phyloP scores from a whole-genome alignment of 1,140 invertebrate genomes.

The Trichonephila clavata region DNA sequence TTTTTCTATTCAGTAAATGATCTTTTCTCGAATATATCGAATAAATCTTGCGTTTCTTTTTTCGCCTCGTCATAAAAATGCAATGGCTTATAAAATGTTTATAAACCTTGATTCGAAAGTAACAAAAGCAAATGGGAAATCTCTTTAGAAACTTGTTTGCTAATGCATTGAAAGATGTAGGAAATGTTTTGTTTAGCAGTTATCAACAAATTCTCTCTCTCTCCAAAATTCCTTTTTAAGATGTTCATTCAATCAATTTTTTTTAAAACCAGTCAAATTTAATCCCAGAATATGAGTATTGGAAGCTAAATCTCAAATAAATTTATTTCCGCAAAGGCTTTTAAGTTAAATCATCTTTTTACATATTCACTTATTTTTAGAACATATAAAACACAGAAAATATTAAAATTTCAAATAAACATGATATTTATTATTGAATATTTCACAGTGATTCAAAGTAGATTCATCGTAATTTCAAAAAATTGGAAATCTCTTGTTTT shows the following conservation, averaged over 20 bases:
- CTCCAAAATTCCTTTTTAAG: not conserved
- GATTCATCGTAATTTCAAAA: too few relatives aligned
- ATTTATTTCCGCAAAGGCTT: not conserved
- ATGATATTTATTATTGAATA: too few relatives aligned
- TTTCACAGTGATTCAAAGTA: too few relatives aligned
- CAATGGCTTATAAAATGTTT: conserved; percentile 22
- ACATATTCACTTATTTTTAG: not conserved
- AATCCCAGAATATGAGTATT: not conserved
- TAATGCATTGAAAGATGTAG: not conserved
- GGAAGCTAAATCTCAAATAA: not conserved
- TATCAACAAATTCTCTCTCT: not conserved
- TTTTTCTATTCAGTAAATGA: conserved; percentile 5
- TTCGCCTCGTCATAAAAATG: not conserved
- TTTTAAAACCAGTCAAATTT: not conserved
- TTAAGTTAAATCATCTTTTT: not conserved
- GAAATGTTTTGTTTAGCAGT: not conserved
- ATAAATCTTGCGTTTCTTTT: not conserved
- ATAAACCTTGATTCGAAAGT: not conserved
- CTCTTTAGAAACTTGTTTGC: conserved; percentile 1
- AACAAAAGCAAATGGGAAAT: conserved; percentile 5
- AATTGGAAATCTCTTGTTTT: too few relatives aligned
- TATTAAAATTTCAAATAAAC: too few relatives aligned
- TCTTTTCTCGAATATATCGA: not conserved
- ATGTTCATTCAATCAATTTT: not conserved
- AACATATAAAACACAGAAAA: not conserved